Conservation (phyloP, 2,797 vertebrate genomes). For the Heterohyrax brucei region DNA sequence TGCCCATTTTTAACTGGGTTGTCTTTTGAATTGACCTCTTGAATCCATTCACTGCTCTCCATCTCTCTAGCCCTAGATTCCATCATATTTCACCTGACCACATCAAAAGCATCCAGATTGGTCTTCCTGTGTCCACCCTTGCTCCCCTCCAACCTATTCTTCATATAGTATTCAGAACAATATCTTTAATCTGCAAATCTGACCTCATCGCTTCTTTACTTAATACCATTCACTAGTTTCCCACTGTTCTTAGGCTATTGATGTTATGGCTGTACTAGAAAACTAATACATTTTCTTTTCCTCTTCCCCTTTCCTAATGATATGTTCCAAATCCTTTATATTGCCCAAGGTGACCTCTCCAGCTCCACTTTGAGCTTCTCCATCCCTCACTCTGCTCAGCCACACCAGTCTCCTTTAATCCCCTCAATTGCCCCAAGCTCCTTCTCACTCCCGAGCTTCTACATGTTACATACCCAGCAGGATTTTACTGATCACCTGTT, state of each 20-base stretch:
- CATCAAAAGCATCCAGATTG: too few species aligned
- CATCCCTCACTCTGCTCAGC: neutral
- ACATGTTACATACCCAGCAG: neutral
- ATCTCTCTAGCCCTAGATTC: neutral
- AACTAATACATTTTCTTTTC: neutral
- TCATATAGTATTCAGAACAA: neutral
- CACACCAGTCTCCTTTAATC: neutral
- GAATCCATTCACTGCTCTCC: neutral
- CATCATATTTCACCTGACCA: neutral
- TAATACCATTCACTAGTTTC: neutral
- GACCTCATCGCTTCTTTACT: neutral
- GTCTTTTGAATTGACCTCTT: conserved; percentile 3
- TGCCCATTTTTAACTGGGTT: neutral
- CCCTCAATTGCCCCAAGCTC: neutral
- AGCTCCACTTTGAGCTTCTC: neutral
- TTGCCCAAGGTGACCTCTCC: neutral
- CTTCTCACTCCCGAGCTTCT: conserved; percentile 1
- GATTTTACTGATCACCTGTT: neutral
- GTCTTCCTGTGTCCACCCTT: neutral
- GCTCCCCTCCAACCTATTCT: neutral
- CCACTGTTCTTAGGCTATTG: neutral
- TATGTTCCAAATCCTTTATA: neutral
- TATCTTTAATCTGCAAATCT: conserved; percentile 47
- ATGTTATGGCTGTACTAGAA: neutral
- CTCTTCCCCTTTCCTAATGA: neutral